These are phyloP conservation scores for Diachasma alloeum DNA, from an alignment of 1,140 invertebrate genomes.

Conservation along the genomic window DNA sequence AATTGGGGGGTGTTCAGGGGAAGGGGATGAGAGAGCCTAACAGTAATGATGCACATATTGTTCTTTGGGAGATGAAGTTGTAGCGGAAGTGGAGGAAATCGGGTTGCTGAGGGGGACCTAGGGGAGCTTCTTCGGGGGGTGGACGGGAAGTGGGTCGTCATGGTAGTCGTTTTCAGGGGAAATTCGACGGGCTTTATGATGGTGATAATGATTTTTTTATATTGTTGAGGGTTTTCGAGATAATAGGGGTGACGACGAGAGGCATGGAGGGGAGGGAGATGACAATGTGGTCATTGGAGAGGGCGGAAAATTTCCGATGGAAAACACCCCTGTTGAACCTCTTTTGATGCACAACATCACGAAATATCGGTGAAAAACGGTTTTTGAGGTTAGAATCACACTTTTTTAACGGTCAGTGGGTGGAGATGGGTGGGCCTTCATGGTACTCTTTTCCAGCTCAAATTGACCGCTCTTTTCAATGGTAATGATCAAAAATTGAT, in stretches of 20 bases:
- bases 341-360: background rate
- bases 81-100: conserved; percentile 61
- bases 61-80: conserved; percentile 91
- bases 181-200: background rate
- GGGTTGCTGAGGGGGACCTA: background rate
- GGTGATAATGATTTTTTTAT: background rate
- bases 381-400: background rate
- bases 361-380: too few species aligned
- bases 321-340: background rate
- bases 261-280: background rate
- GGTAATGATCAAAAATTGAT: too few species aligned
- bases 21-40: conserved; percentile 66
- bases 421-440: background rate
- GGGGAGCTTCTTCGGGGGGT: background rate
- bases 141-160: background rate
- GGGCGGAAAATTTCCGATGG: background rate
- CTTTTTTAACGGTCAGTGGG: background rate
- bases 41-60: conserved; percentile 83
- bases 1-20: conserved; percentile 44
- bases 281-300: background rate
- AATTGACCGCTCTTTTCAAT: too few species aligned
- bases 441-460: background rate
- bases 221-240: background rate
- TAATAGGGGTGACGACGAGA: background rate
- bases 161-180: background rate